Evolutionary conservation across 2,888 invertebrate genomes (phyloP).

Genomic region (Hyles lineata): DNA sequence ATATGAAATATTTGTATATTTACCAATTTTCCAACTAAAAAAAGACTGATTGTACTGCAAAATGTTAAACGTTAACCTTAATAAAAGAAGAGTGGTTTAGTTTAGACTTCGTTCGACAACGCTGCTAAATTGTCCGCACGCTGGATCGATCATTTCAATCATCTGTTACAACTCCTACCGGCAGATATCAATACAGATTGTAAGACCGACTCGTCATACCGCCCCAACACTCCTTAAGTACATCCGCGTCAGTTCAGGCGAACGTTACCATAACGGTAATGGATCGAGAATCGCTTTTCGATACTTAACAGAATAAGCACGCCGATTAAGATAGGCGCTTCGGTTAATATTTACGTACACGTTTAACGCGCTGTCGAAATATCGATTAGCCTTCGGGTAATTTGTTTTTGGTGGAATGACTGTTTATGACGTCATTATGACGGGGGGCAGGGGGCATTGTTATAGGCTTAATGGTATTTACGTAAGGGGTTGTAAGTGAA

Average conservation of each 20-base stretch:
- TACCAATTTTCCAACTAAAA: too few species aligned
- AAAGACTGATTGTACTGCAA: too few species aligned
- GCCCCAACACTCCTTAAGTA: constrained; percentile 13
- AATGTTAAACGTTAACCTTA: too few species aligned
- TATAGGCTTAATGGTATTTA: constrained; percentile 7
- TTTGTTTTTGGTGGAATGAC: constrained; percentile 19
- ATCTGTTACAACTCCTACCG: background rate
- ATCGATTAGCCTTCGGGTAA: constrained; percentile 22
- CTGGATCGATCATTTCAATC: too few species aligned
- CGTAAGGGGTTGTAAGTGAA: constrained; percentile 5
- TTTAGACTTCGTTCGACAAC: too few species aligned
- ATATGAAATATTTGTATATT: too few species aligned
- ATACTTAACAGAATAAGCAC: constrained; percentile 48
- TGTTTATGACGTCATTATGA: constrained; percentile 25
- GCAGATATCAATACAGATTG: background rate
- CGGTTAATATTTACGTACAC: constrained; percentile 34
- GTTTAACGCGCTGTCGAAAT: constrained; percentile 27
- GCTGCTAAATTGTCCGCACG: too few species aligned
- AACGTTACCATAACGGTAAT: constrained; percentile 52
- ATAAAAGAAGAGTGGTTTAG: too few species aligned
- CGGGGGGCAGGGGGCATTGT: background rate
- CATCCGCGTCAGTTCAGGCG: background rate
- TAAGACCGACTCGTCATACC: constrained; percentile 7
- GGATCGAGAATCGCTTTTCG: constrained; percentile 56
- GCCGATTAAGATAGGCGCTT: constrained; percentile 46